Percentiles rank a stretch among this genome's conserved stretches.
phyloP scores from a whole-genome alignment of 2,113 vertebrate genomes.

The Myiozetetes cayanensis region DNA sequence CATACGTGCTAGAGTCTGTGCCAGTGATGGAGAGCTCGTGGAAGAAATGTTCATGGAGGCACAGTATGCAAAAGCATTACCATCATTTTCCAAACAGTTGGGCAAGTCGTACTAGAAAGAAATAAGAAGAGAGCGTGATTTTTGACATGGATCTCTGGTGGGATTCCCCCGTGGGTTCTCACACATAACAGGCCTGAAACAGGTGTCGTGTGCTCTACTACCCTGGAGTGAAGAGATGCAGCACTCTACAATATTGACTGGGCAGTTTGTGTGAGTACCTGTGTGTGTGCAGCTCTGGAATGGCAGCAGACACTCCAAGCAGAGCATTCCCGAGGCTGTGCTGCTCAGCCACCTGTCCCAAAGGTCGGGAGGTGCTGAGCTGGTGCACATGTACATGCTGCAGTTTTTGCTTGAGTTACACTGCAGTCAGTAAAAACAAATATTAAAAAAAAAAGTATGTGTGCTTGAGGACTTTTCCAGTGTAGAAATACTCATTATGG shows the following conservation, averaged over 20 bases:
- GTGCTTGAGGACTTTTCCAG: not conserved
- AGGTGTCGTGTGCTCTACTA: accelerated
- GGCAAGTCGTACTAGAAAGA: not conserved
- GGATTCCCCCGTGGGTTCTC: not conserved
- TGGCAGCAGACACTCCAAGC: not conserved
- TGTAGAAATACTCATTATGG: not conserved
- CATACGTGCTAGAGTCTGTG: not conserved
- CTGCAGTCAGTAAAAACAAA: not conserved
- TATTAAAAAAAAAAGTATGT: not conserved
- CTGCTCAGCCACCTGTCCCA: not conserved
- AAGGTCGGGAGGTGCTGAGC: not conserved
- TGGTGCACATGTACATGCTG: not conserved
- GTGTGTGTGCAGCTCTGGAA: not conserved
- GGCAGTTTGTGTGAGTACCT: not conserved
- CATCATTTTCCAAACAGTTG: not conserved
- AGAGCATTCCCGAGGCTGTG: accelerated
- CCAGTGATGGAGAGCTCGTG: not conserved
- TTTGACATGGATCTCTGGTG: not conserved
- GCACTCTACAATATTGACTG: accelerated
- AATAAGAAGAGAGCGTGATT: not conserved
- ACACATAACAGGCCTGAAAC: accelerated
- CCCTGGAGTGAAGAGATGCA: not conserved
- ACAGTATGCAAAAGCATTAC: not conserved
- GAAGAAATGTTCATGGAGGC: not conserved
- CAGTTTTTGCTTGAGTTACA: not conserved